Base-by-base conservation (phyloP, 2,113 vertebrate genomes). In the Balaeniceps rex region DNA sequence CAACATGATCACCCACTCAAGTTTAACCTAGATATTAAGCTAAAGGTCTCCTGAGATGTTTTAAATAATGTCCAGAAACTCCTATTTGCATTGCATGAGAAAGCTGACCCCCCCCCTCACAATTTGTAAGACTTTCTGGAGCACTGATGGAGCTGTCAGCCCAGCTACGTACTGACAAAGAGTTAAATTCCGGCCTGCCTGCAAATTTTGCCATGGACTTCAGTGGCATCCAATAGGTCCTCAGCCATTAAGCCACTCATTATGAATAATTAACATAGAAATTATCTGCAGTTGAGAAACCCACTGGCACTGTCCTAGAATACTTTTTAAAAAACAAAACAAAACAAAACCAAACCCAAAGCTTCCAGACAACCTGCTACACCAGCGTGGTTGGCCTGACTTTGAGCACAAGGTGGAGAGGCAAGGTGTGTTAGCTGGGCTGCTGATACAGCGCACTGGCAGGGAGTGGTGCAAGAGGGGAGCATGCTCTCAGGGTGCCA, bases 381-480 rank as follows among this genome's bases (percentile, higher is more conserved):
- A 34, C 22, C 47, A 64, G 42, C 42, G 21, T 3, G 3, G 42
- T 9, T 77, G 87, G 31, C 28, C 38, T 46, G 83, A 7, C 57
- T 25, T 52, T 14, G 34, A 68, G 36, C 34, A 4, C 0, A 3
- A 58, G 23, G 7, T 25, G 25, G 16, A 17, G 25, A 75, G 55
- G 26, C 5, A 12, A 42, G 40, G 63, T 5, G 1, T 6, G 2
- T 23, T 6, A 26, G 65, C 40, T 61, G 55, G 25, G 55, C 22
- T 38, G 46, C 0, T 1, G 19, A 12, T 0, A 0, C 13, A 13
- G 23, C 63, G 38, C 29, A 11, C 6, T 0, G 5, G 8, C 0
- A 4, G 15, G 38, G 29, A 63, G 57, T 6, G 2, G 34, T 2
- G 4, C 11, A 44, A 26, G 40, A 12, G 4, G 11, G 42, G 19